Conservation (phyloP, 2,113 vertebrate species). For the Uropsilus gracilis region DNA sequence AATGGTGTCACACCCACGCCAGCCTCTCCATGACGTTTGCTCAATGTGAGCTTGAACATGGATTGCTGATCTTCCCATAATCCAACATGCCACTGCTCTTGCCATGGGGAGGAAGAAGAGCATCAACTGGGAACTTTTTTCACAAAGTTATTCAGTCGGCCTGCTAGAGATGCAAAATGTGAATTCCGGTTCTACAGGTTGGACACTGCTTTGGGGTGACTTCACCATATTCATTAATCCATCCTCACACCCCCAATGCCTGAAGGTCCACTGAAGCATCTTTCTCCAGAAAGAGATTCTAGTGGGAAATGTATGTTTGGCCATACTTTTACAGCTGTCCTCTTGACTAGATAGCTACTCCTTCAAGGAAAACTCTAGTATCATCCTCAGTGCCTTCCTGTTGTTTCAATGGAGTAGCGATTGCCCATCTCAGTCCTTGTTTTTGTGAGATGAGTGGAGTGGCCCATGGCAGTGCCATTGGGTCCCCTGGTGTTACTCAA, state of each 20-base stretch:
- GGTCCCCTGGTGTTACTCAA: not conserved
- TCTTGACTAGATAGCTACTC: not conserved
- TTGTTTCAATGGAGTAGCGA: not conserved
- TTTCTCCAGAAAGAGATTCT: conserved; percentile 60
- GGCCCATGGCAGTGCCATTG: not conserved
- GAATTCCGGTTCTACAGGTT: conserved; percentile 64
- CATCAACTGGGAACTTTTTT: not conserved
- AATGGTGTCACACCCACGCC: fast-evolving
- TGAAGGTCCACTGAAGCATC: conserved; percentile 53
- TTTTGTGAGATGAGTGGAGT: not conserved
- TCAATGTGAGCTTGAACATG: not conserved
- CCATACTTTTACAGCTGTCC: not conserved
- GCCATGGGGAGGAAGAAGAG: conserved; percentile 51
- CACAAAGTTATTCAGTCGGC: not conserved
- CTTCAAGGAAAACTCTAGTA: conserved; percentile 77
- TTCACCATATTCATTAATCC: conserved; percentile 71
- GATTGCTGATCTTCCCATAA: conserved; percentile 54
- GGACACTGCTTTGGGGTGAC: conserved; percentile 68
- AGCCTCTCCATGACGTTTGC: not conserved
- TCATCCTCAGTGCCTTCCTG: not conserved
- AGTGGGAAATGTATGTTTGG: not conserved
- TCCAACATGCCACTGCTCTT: conserved; percentile 50
- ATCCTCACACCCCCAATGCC: conserved; percentile 64
- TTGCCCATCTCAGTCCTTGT: not conserved
- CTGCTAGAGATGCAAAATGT: not conserved